These are phyloP conservation scores for Metallyticus violacea DNA, from an alignment of 2,888 invertebrate species.

Conservation along the genomic window DNA sequence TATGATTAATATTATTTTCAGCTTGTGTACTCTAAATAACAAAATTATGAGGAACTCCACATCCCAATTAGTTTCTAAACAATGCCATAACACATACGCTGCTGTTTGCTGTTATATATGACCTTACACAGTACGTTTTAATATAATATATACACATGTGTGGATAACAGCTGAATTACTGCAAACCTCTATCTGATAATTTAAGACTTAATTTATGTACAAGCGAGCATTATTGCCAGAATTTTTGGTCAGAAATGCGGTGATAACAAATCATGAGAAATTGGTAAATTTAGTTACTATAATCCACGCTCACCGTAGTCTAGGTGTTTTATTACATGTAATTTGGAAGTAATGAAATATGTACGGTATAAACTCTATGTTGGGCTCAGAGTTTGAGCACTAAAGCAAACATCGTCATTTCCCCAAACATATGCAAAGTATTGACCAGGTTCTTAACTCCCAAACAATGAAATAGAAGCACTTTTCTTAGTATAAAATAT, in stretches of 20 bases:
- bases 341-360: neutral
- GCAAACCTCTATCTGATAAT: neutral
- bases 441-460: no score
- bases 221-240: neutral
- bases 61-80: neutral
- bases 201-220: neutral
- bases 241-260: neutral
- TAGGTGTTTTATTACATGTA: neutral
- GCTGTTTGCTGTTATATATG: neutral
- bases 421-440: no score
- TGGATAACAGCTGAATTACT: neutral
- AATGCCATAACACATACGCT: no score
- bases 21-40: neutral
- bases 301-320: neutral
- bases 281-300: neutral
- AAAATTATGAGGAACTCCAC: neutral
- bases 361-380: no score
- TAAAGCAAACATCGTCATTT: no score
- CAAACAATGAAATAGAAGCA: no score
- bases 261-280: neutral
- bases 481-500: no score
- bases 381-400: no score
- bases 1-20: neutral
- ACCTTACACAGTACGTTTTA: neutral
- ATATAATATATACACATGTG: neutral